Conservation (phyloP, 37 sponge, comb jelly and placozoan species). For the Hexactinellida sp. region DNA sequence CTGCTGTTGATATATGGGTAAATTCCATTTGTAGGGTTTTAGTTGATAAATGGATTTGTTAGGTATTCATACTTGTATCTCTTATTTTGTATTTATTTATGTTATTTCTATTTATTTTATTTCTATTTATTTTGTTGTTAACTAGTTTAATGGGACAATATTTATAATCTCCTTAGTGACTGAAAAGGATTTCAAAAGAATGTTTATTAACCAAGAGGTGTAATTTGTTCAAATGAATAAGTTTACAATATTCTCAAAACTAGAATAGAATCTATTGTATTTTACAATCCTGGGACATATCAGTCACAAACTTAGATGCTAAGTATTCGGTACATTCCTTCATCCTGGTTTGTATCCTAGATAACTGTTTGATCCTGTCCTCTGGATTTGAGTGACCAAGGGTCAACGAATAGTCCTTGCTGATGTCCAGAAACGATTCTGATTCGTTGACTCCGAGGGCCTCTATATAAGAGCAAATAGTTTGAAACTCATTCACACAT, state of each 20-base stretch:
- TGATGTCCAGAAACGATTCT: neutral
- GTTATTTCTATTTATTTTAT: neutral
- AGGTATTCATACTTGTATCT: neutral
- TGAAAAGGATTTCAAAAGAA: no score
- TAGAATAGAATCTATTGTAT: no score
- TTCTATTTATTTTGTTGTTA: neutral
- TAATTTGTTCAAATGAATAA: no score
- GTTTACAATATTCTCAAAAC: no score
- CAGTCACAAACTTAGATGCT: neutral
- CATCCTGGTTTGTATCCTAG: neutral
- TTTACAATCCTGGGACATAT: neutral
- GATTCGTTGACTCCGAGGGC: neutral
- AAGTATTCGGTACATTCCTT: neutral
- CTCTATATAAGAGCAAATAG: neutral
- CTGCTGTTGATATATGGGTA: constrained; percentile 56
- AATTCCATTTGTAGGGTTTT: constrained; percentile 23
- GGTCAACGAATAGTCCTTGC: neutral
- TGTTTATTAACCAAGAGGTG: no score
- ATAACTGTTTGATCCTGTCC: neutral
- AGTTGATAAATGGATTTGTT: neutral
- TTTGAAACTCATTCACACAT: neutral
- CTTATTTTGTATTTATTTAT: neutral
- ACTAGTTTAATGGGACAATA: neutral
- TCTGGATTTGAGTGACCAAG: neutral
- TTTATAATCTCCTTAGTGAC: no score